Conservation (phyloP, 2,113 vertebrate species). For the Tragelaphus imberbis region DNA sequence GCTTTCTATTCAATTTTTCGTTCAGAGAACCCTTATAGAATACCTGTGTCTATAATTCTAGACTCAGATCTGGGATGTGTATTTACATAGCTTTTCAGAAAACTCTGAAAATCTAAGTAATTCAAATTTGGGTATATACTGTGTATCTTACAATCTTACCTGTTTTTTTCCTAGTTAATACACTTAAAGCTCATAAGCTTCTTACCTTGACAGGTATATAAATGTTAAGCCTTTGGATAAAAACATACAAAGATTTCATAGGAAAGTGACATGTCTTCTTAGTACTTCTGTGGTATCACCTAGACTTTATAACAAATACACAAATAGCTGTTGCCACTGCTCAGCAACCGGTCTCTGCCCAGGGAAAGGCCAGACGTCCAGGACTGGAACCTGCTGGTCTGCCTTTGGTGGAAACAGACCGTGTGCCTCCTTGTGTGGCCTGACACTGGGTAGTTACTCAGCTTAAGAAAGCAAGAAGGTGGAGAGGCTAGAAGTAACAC, state of each 20-base stretch:
- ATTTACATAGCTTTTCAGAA: background rate
- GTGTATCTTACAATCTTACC: background rate
- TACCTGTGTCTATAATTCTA: background rate
- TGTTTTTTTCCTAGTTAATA: background rate
- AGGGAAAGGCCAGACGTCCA: background rate
- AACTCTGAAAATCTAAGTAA: background rate
- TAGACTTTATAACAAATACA: background rate
- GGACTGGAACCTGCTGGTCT: conserved; percentile 68
- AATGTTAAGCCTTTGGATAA: background rate
- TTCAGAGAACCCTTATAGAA: background rate
- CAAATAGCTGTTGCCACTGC: background rate
- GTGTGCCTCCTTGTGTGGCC: conserved; percentile 29
- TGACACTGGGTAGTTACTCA: conserved; percentile 35
- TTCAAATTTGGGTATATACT: background rate
- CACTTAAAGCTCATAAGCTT: background rate
- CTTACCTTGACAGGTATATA: background rate
- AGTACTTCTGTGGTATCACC: background rate
- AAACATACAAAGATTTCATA: background rate
- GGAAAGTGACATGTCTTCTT: background rate
- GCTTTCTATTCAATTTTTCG: background rate
- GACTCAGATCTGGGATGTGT: background rate
- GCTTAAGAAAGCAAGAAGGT: conserved; percentile 46
- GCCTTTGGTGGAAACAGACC: conserved; percentile 80
- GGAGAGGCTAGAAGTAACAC: conserved; percentile 20
- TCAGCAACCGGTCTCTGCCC: background rate